Percentiles rank a stretch among this genome's conserved stretches.
Evolutionary conservation across 2,113 vertebrate species (phyloP).

Genomic region (Lagopus leucura): DNA sequence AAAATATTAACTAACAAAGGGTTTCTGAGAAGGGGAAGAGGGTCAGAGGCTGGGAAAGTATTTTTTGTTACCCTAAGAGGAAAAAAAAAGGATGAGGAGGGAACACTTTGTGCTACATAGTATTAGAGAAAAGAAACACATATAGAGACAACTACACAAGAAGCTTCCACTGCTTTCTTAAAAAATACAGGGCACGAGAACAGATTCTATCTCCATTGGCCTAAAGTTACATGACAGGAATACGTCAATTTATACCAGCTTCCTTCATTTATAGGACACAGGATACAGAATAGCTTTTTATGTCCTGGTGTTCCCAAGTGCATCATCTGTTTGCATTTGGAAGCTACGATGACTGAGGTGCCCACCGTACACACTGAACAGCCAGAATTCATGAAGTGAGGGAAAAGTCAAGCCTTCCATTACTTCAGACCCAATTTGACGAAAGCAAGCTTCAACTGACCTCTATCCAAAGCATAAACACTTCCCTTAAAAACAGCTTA

Average conservation of each 20-base stretch:
- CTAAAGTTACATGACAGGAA: background rate
- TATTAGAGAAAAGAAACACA: background rate
- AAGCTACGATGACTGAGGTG: background rate
- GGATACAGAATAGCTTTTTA: background rate
- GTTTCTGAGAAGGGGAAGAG: background rate
- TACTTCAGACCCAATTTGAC: constrained; percentile 1
- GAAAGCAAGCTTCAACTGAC: background rate
- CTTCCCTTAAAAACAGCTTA: background rate
- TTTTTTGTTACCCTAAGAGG: background rate
- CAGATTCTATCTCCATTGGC: background rate
- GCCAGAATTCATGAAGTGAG: background rate
- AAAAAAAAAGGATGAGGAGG: background rate
- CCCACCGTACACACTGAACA: background rate
- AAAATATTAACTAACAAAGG: background rate
- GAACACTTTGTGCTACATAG: background rate
- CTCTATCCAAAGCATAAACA: constrained; percentile 29
- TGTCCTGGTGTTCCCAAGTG: background rate
- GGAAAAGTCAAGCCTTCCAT: background rate
- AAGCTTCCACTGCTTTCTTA: background rate
- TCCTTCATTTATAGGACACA: background rate
- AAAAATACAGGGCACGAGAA: background rate
- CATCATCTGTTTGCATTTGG: background rate
- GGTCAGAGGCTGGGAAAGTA: background rate
- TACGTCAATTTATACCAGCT: background rate
- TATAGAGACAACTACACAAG: background rate